phyloP scores from a whole-genome alignment of 2,797 vertebrate genomes.

The Melanogrammus aeglefinus region DNA sequence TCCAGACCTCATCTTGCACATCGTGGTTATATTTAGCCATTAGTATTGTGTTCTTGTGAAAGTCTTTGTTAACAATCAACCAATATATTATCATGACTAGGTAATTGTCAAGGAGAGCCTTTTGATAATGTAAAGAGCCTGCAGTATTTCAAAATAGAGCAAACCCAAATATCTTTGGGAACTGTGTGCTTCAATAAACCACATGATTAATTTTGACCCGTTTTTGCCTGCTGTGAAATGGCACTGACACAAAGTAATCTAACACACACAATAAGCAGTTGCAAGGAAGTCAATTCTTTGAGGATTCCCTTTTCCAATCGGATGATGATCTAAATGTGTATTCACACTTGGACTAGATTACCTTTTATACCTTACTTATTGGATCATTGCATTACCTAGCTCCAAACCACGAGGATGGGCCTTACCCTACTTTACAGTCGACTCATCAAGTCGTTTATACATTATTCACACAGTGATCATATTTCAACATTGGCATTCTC shows the following conservation, averaged over 20 bases:
- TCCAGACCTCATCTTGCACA: neutral
- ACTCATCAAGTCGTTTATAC: conserved; percentile 52
- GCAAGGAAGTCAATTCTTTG: neutral
- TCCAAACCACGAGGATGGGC: conserved; percentile 49
- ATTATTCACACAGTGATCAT: conserved; percentile 62
- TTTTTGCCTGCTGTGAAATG: neutral
- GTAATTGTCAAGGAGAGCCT: neutral
- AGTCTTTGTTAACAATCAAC: neutral
- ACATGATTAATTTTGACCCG: neutral
- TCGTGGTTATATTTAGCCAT: neutral
- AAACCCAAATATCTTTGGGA: neutral
- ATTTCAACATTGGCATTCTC: conserved; percentile 68
- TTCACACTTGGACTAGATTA: conserved; percentile 18
- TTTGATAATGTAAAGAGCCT: conserved; percentile 1
- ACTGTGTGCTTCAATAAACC: neutral
- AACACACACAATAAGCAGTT: neutral
- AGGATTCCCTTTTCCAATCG: conserved; percentile 14
- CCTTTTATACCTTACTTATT: conserved; percentile 36
- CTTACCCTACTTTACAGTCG: conserved; percentile 40
- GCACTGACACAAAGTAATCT: neutral
- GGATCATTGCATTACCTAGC: conserved; percentile 57
- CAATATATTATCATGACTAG: neutral
- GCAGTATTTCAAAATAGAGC: neutral
- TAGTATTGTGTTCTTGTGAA: neutral
- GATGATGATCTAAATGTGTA: conserved; percentile 31